Base-by-base conservation (phyloP, 2,888 invertebrate species). In the Agapostemon virescens region DNA sequence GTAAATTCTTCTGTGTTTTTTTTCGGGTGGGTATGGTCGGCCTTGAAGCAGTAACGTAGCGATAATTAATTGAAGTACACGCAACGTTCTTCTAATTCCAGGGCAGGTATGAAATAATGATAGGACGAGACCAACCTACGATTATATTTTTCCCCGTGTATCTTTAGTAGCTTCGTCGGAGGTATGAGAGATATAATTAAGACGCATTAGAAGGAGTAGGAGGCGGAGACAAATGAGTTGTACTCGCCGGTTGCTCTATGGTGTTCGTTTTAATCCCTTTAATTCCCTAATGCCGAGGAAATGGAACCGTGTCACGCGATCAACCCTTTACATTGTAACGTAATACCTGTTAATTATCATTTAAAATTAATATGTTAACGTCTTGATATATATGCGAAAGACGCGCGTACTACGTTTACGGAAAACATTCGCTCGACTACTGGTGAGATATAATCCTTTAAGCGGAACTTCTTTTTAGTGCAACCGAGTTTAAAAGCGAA, bases 261-360 rank as follows among this genome's bases (percentile, higher is more conserved):
- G 26, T 20, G 61, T 33, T 33, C 40, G 23, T 15, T 55, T 64
- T 66, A 52, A 69, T 68, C 72, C 58, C 72, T 58, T 72, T 38
- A 58, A 55, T 55, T 55, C 17, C 55, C 55, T 42, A 58, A 72
- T 49, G 45, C 55, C 26, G 49, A 30, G 61, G 67, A 72, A 72
- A 68, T 49, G 67, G 71, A 72, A 72, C 38, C 45, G 26, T 66
- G 72, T 67, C 77, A 77, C 67, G 72, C 72, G 26, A 77, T 26
- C 26, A 36, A 30, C 11, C 45, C 20, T 72, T 67, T 38, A 38
- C 67, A 30, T 55, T 26, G 55, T 55, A 30, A 55, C 17, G 6
- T 26, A 17, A 55, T 17, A 55, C 55, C 55, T 55, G 26, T 0
- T 33, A 15, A 30, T 64, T 64, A 70, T 45, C 33, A 33, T 64